These are phyloP conservation scores for Prunella strophiata DNA, from an alignment of 2,797 vertebrate species.

Conservation along the genomic window DNA sequence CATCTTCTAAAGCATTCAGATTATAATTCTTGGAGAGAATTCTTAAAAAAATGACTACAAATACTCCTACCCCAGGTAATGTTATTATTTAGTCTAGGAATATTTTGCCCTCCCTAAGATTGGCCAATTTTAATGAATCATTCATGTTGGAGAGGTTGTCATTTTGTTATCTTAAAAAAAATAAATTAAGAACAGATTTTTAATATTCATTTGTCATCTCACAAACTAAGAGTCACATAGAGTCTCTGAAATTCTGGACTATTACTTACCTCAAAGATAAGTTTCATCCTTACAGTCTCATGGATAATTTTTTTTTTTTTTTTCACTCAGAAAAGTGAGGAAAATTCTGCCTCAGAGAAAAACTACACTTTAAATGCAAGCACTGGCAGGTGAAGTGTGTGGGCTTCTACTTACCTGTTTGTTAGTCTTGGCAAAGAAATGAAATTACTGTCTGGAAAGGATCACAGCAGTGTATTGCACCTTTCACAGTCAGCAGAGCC, in stretches of 20 bases:
- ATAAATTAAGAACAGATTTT: neutral
- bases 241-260: neutral
- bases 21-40: neutral
- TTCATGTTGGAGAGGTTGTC: neutral
- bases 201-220: neutral
- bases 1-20: neutral
- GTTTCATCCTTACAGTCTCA: neutral
- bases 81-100: neutral
- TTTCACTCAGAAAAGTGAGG: neutral
- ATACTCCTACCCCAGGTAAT: rapidly evolving
- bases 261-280: neutral
- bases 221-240: neutral
- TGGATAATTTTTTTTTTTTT: neutral
- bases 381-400: neutral
- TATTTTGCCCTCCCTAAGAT: rapidly evolving
- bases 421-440: constrained; percentile 10
- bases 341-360: neutral
- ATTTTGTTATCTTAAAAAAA: neutral
- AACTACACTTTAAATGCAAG: neutral
- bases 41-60: neutral
- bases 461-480: neutral
- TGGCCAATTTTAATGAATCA: neutral
- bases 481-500: neutral
- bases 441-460: neutral
- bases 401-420: neutral